Percentiles rank a stretch among this genome's conserved stretches.
Evolutionary conservation across 2,113 vertebrate genomes (phyloP).

Genomic region (Xenus cinereus): DNA sequence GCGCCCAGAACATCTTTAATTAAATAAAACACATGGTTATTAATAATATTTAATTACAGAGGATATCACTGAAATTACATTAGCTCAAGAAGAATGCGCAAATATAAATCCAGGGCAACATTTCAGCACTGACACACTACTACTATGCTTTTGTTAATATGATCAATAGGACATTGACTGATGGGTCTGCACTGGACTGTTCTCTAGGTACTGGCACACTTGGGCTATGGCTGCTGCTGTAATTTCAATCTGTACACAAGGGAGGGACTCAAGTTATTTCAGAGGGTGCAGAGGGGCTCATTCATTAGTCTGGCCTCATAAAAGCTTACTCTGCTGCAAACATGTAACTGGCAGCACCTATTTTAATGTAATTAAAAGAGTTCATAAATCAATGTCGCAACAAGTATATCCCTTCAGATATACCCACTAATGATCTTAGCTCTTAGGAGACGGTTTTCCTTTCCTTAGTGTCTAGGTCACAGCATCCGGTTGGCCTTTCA

Average conservation of each 20-base stretch:
- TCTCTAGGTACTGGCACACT: background rate
- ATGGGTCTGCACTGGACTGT: background rate
- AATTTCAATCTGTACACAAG: background rate
- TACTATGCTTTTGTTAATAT: background rate
- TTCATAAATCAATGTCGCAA: background rate
- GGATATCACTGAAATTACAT: background rate
- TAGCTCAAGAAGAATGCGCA: background rate
- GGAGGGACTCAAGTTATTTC: background rate
- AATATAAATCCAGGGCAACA: background rate
- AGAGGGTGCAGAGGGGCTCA: background rate
- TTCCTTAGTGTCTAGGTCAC: background rate
- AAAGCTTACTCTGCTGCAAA: slow-evolving; percentile 14
- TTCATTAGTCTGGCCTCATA: slow-evolving; percentile 12
- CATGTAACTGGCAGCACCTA: background rate
- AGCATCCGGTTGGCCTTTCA: background rate
- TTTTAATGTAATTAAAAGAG: slow-evolving; percentile 17
- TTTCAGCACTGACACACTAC: background rate
- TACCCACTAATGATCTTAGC: background rate
- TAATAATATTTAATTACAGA: background rate
- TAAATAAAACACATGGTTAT: background rate
- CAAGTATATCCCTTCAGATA: background rate
- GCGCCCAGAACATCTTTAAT: background rate
- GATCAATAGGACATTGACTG: slow-evolving; percentile 21
- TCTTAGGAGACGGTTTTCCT: background rate
- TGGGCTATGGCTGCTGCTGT: background rate